Conservation (phyloP, 1,140 invertebrate species). For the Polypedilum vanderplanki region DNA sequence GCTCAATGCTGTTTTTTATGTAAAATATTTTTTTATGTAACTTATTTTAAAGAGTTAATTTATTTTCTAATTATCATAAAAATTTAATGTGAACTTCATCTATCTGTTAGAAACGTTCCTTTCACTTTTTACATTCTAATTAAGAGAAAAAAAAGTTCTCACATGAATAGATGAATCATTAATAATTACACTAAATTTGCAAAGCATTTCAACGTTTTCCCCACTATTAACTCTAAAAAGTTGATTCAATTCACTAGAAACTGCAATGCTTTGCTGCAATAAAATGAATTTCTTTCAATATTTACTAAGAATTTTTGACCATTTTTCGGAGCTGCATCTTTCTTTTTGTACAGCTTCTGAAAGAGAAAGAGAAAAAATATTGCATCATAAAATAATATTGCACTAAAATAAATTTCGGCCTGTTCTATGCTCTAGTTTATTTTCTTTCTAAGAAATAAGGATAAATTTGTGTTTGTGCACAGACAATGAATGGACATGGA, state of each 20-base stretch:
- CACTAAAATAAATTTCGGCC: not conserved
- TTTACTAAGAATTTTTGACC: not conserved
- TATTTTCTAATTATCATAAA: too few species aligned
- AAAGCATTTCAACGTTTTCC: not conserved
- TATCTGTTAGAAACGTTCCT: too few species aligned
- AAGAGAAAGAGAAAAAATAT: not conserved
- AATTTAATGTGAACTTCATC: too few species aligned
- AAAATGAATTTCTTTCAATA: not conserved
- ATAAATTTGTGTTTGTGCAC: not conserved
- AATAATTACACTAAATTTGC: not conserved
- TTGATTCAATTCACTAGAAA: not conserved
- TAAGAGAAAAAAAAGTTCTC: not conserved
- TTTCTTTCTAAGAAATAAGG: not conserved
- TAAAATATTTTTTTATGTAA: too few species aligned
- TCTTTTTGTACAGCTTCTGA: not conserved
- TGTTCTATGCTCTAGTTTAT: not conserved
- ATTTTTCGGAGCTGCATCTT: not conserved
- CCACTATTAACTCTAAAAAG: not conserved
- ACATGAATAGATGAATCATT: conserved; percentile 19
- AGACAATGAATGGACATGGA: not conserved
- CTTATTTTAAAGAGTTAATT: too few species aligned
- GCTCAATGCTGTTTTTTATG: too few species aligned
- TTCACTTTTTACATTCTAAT: too few species aligned
- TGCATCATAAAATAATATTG: not conserved
- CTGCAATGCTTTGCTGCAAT: not conserved